These are phyloP conservation scores for Xiphophorus couchianus DNA, from an alignment of 2,113 vertebrate genomes.

Conservation along the genomic window DNA sequence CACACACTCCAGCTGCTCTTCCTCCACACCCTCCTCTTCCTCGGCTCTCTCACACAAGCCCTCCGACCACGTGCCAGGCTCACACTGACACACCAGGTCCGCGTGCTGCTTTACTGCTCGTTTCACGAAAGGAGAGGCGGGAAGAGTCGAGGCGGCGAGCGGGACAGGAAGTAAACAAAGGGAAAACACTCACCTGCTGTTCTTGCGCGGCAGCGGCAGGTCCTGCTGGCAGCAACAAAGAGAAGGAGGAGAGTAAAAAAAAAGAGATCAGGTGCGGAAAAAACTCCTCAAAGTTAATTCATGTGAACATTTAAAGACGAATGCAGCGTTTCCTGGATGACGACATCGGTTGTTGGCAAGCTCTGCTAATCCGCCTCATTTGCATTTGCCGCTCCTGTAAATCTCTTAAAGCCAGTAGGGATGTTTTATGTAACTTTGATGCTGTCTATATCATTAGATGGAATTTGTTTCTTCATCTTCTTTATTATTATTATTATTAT, in stretches of 20 bases:
- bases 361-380: too few species aligned
- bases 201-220: conserved; percentile 83
- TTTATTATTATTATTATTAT: too few species aligned
- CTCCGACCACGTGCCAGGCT: conserved; percentile 16
- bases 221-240: conserved; percentile 78
- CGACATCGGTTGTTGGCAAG: too few species aligned
- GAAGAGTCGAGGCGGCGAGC: background rate
- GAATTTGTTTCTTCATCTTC: too few species aligned
- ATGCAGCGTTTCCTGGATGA: too few species aligned
- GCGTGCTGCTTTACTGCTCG: too few species aligned
- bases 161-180: background rate
- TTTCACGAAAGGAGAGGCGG: background rate
- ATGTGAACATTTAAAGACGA: background rate
- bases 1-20: conserved; percentile 37
- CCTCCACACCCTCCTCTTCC: conserved; percentile 17
- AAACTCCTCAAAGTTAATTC: background rate
- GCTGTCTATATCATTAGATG: too few species aligned
- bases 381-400: background rate
- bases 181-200: conserved; percentile 80
- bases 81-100: background rate
- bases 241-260: conserved; percentile 7
- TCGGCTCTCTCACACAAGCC: background rate
- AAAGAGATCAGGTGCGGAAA: conserved; percentile 57
- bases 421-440: too few species aligned
- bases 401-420: background rate